Conservation (phyloP, 35 echinoderm and acorn worm species). For the Anneissia japonica region DNA sequence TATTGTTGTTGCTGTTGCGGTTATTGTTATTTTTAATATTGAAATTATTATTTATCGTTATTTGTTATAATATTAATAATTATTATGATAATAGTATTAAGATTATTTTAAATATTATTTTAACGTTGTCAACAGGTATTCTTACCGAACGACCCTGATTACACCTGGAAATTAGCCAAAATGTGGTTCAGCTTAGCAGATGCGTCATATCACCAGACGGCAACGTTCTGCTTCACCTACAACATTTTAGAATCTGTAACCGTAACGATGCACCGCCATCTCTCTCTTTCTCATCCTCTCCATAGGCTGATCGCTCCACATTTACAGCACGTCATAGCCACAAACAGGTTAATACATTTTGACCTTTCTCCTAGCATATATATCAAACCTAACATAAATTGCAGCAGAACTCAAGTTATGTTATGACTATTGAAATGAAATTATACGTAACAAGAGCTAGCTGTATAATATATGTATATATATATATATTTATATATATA, state of each 20-base stretch:
- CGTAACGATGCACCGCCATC: constrained; percentile 39
- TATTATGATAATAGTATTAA: too few relatives aligned
- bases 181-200: constrained; percentile 87
- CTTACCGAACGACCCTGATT: constrained; percentile 59
- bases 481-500: too few relatives aligned
- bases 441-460: too few relatives aligned
- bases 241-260: constrained; percentile 44
- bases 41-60: too few relatives aligned
- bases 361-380: too few relatives aligned
- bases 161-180: constrained; percentile 84
- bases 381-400: too few relatives aligned
- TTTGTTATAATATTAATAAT: too few relatives aligned
- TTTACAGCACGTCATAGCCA: constrained; percentile 58
- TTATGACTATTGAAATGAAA: too few relatives aligned
- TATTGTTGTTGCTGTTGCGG: too few relatives aligned
- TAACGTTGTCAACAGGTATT: constrained; percentile 43
- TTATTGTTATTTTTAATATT: too few relatives aligned
- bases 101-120: neutral
- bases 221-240: constrained; percentile 61
- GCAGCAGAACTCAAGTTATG: too few relatives aligned
- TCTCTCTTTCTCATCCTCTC: constrained; percentile 75
- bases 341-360: constrained; percentile 70
- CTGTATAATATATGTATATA: too few relatives aligned
- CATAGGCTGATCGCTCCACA: constrained; percentile 66
- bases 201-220: constrained; percentile 62